Evolutionary conservation across 2,797 vertebrate genomes (phyloP), one percentile per base, ranked within the genome.

Genomic region (Alcedo atthis): DNA sequence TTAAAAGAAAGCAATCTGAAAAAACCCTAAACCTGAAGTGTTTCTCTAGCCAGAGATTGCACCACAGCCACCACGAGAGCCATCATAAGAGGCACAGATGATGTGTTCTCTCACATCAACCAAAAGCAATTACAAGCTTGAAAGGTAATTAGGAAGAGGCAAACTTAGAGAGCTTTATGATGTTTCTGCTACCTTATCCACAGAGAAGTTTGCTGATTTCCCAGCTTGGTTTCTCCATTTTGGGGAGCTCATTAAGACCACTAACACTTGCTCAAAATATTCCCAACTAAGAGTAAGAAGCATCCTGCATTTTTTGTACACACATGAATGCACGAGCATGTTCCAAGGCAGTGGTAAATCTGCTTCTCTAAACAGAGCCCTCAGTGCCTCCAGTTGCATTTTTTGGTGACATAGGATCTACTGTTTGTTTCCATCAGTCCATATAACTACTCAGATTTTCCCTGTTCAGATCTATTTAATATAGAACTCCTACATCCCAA

Each of bases 1-100:
- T 97, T 92, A 85, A 77, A 90, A 93, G 48, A 91, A 95, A 59
- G 13, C 14, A 85, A 43, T 25, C 20, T 12, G 87, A 90, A 78
- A 37, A 17, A 30, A 85, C 40, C 28, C 26, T 13, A 88, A 88
- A 75, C 45, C 73, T 83, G 64, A 92, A 40, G 18, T 28, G 6
- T 35, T 77, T 35, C 43, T 62, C 22, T 37, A 54, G 32, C 46
- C 80, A 92, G 80, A 90, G 75, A 82, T n/a, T 63, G 16, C 20
- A 32, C 81, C 84, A 70, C 25, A 77, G 48, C 76, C 46, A 21
- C 49, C 87, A 76, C 4, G 15, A 49, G 14, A 26, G 48, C 20
- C 61, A 78, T 75, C 59, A 5, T 26, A 83, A 88, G 26, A 61
- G 69, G 43, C 76, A 87, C 66, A 88, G 69, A 63, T 12, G 51